Conservation (phyloP, 1,140 invertebrate species). For the Dendrolimus kikuchii region DNA sequence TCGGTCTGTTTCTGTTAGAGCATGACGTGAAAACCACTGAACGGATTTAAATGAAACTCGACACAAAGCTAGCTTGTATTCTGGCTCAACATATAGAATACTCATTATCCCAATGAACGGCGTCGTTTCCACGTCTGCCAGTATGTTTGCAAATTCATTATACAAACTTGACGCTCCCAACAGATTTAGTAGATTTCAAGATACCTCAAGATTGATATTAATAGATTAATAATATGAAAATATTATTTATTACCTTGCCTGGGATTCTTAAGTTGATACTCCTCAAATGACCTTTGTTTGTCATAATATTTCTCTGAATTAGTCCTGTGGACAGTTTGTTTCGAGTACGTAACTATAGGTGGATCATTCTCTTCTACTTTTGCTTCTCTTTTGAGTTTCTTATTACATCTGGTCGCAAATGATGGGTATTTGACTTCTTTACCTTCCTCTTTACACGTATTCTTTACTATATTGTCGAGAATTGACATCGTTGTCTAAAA, state of each 20-base stretch:
- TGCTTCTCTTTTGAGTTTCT: conserved; percentile 14
- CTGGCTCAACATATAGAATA: too few species aligned
- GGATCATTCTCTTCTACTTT: conserved; percentile 24
- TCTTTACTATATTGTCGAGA: conserved; percentile 74
- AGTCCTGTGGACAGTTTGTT: conserved; percentile 30
- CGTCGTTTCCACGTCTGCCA: too few species aligned
- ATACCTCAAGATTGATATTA: too few species aligned
- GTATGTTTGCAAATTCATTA: too few species aligned
- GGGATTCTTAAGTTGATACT: conserved; percentile 32
- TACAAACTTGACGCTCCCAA: too few species aligned
- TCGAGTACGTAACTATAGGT: conserved; percentile 26
- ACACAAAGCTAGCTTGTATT: too few species aligned
- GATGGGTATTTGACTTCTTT: conserved; percentile 79
- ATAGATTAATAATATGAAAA: too few species aligned
- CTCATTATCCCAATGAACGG: too few species aligned
- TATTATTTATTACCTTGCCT: conserved; percentile 12
- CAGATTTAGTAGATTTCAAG: too few species aligned
- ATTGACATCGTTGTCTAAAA: conserved; percentile 77
- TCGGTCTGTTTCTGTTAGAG: too few species aligned
- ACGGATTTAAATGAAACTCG: too few species aligned
- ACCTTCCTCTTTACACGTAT: conserved; percentile 75
- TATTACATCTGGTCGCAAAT: conserved; percentile 66
- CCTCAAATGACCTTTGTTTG: conserved; percentile 18
- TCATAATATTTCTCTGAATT: conserved; percentile 37
- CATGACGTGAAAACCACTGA: too few species aligned